A percentile compares a stretch with the other conserved stretches of the same genome.
Evolutionary conservation across 2,888 invertebrate species (phyloP).

Genomic region (Diplolepis rosae): DNA sequence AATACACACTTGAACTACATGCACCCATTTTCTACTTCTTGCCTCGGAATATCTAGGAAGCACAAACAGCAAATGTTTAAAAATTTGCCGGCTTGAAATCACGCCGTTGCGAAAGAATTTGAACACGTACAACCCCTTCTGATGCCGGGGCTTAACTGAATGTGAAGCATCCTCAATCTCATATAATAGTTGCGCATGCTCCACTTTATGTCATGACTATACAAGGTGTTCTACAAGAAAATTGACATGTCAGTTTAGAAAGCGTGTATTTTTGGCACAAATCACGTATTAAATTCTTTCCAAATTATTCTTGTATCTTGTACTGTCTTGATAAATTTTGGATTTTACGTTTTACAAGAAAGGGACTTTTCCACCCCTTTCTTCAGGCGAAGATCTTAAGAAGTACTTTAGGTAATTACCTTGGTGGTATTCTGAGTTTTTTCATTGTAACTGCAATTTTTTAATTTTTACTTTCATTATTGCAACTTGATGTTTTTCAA

Average conservation of each 20-base stretch:
- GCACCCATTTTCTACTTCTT: background rate
- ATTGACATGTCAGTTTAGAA: conserved; percentile 43
- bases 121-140: conserved; percentile 65
- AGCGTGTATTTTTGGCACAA: conserved; percentile 46
- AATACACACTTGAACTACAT: background rate
- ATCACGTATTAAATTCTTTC: too few species aligned
- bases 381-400: too few species aligned
- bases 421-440: too few species aligned
- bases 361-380: too few species aligned
- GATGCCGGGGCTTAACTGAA: conserved; percentile 68
- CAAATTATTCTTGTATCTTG: too few species aligned
- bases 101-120: conserved; percentile 48
- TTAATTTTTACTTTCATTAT: too few species aligned
- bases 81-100: conserved; percentile 25
- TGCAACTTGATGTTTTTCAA: too few species aligned
- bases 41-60: background rate
- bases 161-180: conserved; percentile 44
- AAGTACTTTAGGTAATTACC: too few species aligned
- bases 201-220: conserved; percentile 30
- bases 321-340: too few species aligned
- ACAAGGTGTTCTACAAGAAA: conserved; percentile 43
- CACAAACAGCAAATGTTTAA: background rate
- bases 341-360: too few species aligned
- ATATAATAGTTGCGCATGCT: conserved; percentile 43
- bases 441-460: too few species aligned